Conservation (phyloP, 2,797 vertebrate genomes). For the Muraenolepis orangiensis region DNA sequence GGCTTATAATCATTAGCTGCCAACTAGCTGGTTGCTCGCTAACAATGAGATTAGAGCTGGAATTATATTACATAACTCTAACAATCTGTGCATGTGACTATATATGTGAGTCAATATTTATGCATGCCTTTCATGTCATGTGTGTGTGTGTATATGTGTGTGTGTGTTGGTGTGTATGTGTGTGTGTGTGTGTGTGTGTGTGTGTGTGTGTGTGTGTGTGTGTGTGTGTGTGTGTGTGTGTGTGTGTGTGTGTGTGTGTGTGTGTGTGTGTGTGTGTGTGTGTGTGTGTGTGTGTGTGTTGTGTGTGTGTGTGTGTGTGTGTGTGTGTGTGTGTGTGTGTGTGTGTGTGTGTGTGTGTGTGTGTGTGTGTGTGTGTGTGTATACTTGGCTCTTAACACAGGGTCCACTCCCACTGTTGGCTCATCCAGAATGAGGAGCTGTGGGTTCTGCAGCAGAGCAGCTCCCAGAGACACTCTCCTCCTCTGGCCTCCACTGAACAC, state of each 20-base stretch:
- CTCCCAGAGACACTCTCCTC: conserved; percentile 74
- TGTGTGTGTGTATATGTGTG: too few relatives aligned
- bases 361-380: conserved; percentile 8
- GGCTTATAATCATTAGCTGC: too few relatives aligned
- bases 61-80: too few relatives aligned
- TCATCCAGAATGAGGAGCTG: conserved; percentile 79
- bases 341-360: conserved; percentile 3
- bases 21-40: too few relatives aligned
- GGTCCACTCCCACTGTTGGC: conserved; percentile 80
- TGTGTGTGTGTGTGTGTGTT: background rate
- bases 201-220: conserved; percentile 5
- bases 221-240: conserved; percentile 7
- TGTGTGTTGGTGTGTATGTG: background rate
- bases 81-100: background rate
- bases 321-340: background rate
- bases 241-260: conserved; percentile 14
- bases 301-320: background rate
- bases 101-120: background rate
- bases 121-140: background rate
- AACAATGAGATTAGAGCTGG: too few relatives aligned
- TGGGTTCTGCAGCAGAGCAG: conserved; percentile 78
- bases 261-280: background rate
- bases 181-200: background rate
- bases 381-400: conserved; percentile 75
- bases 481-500: conserved; percentile 73